Evolutionary conservation across 2,113 vertebrate species (phyloP).

Genomic region (Leuciscus idus): DNA sequence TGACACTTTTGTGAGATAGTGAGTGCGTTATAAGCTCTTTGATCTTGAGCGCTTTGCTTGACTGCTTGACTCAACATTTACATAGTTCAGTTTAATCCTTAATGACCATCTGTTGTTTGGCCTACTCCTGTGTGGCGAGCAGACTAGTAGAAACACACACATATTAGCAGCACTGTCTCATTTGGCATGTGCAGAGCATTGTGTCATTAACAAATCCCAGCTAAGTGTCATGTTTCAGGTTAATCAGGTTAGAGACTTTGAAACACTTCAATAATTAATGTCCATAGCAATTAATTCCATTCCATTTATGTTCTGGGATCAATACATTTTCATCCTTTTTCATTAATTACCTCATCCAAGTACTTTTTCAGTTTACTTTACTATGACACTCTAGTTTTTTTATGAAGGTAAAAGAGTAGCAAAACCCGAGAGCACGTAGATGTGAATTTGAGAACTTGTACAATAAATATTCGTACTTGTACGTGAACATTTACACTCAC

Average conservation of each 20-base stretch:
- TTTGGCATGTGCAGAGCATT: constrained; percentile 49
- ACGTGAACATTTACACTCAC: too few relatives aligned
- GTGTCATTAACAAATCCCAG: constrained; percentile 61
- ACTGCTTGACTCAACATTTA: constrained; percentile 60
- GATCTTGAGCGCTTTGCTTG: constrained; percentile 43
- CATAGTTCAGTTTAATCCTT: constrained; percentile 60
- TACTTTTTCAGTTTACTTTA: neutral
- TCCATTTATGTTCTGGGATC: neutral
- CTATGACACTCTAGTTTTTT: neutral
- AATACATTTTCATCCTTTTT: neutral
- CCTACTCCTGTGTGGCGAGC: constrained; percentile 63
- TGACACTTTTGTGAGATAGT: neutral
- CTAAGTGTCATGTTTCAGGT: constrained; percentile 72
- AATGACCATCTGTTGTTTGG: constrained; percentile 75
- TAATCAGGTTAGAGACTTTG: constrained; percentile 73
- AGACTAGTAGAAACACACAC: neutral
- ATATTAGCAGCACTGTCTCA: constrained; percentile 66
- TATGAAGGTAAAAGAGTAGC: too few relatives aligned
- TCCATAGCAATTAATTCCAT: neutral
- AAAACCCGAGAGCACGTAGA: too few relatives aligned
- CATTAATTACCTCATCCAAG: neutral
- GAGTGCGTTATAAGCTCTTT: neutral
- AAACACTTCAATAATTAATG: neutral
- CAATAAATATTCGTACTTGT: too few relatives aligned
- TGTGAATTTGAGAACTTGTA: too few relatives aligned